phyloP scores from a whole-genome alignment of 1,140 invertebrate species.

The Cylas formicarius region DNA sequence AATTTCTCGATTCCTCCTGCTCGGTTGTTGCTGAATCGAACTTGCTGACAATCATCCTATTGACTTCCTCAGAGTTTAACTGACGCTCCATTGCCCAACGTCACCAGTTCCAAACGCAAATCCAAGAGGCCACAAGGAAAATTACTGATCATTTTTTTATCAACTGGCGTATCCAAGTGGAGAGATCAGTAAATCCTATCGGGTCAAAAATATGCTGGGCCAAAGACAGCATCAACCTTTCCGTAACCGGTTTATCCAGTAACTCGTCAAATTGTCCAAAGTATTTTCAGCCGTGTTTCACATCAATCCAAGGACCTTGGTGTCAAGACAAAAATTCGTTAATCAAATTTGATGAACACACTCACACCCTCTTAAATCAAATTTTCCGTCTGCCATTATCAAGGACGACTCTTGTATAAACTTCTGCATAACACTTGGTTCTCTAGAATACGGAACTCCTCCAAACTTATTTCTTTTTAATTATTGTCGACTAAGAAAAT shows the following conservation, averaged over 20 bases:
- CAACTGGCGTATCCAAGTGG: conserved; percentile 8
- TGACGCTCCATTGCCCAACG: conserved; percentile 5
- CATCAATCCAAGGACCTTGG: neutral
- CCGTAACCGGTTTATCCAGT: neutral
- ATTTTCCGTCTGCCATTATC: conserved; percentile 22
- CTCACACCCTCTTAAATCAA: no score
- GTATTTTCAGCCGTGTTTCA: no score
- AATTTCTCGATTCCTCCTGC: no score
- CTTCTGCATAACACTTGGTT: conserved; percentile 12
- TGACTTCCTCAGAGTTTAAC: conserved; percentile 18
- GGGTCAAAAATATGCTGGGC: conserved; percentile 1
- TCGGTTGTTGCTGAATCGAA: no score
- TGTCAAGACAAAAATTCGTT: neutral
- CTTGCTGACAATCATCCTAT: no score
- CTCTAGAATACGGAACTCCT: neutral
- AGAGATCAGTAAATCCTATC: neutral
- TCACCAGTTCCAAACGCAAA: neutral
- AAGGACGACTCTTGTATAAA: conserved; percentile 18
- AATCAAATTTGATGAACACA: neutral
- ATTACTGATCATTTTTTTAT: neutral
- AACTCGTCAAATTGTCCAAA: no score
- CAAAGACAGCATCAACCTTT: conserved; percentile 1
- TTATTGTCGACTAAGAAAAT: neutral
- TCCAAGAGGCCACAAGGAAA: conserved; percentile 3
- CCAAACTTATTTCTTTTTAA: neutral